Conservation (phyloP, 37 sponge, comb jelly and placozoan genomes). For the Cladorhizidae sp. region DNA sequence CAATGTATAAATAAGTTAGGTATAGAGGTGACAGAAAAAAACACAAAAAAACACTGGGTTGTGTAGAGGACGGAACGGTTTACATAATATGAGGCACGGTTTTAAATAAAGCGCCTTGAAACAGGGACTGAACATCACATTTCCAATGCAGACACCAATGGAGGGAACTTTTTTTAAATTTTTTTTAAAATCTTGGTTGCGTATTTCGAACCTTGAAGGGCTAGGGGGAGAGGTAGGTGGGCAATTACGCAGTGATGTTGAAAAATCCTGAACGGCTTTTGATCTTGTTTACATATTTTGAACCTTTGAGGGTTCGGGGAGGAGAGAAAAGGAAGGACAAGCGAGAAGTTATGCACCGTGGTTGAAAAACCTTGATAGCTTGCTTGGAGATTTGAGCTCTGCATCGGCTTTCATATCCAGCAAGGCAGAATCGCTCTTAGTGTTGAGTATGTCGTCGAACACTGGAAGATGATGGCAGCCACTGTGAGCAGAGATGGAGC, state of each 20-base stretch:
- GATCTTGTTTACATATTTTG: no score
- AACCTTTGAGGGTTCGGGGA: neutral
- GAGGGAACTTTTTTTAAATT: no score
- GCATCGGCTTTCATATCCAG: neutral
- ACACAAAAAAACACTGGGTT: no score
- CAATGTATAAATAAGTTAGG: neutral
- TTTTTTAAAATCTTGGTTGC: no score
- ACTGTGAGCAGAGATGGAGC: neutral
- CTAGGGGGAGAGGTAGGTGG: neutral
- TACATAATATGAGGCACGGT: no score
- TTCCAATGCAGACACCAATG: no score
- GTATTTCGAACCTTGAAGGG: no score
- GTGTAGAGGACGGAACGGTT: no score
- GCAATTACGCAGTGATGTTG: neutral
- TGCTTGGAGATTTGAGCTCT: neutral
- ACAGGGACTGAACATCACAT: no score
- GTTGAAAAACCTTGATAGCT: neutral
- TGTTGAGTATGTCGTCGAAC: constrained; percentile 55
- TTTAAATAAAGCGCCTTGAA: no score
- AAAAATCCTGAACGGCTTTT: neutral
- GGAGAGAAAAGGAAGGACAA: no score
- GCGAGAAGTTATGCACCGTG: neutral
- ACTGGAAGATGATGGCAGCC: constrained; percentile 47
- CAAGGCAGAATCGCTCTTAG: constrained; percentile 31
- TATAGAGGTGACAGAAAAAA: neutral